Percentiles rank a stretch among this genome's conserved stretches.
Evolutionary conservation across 2,888 invertebrate species (phyloP).

Genomic region (Tridacna crocea): DNA sequence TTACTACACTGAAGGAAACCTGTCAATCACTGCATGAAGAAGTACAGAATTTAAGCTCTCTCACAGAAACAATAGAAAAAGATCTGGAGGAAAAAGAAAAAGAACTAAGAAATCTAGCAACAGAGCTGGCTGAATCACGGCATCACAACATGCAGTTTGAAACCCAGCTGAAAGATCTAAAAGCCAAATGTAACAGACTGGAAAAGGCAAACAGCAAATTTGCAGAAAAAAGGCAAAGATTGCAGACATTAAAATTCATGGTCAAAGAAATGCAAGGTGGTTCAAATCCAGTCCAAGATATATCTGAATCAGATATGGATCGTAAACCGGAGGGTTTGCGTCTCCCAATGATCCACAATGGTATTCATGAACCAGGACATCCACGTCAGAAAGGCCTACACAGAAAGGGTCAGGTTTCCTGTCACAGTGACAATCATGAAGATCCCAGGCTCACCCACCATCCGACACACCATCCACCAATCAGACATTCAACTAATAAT

Average conservation of each 20-base stretch:
- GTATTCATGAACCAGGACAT: background rate
- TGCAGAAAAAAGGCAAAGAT: constrained; percentile 67
- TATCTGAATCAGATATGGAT: background rate
- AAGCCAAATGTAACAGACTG: constrained; percentile 49
- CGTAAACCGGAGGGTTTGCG: background rate
- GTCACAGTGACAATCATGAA: constrained; percentile 17
- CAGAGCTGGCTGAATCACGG: constrained; percentile 34
- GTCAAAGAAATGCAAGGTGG: constrained; percentile 55
- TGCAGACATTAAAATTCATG: constrained; percentile 64
- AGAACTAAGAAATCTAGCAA: constrained; percentile 33
- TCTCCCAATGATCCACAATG: constrained; percentile 12
- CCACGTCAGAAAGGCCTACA: background rate
- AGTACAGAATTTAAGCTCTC: constrained; percentile 32
- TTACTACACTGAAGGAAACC: constrained; percentile 30
- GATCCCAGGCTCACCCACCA: constrained; percentile 13
- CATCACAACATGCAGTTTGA: constrained; percentile 51
- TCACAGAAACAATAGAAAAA: constrained; percentile 39
- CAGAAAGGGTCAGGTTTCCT: background rate
- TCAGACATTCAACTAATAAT: constrained; percentile 1
- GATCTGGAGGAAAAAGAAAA: constrained; percentile 37
- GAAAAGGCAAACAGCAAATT: constrained; percentile 59
- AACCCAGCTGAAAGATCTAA: constrained; percentile 42
- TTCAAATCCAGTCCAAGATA: background rate
- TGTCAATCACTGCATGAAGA: constrained; percentile 10
- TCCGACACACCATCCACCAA: constrained; percentile 4